These are phyloP conservation scores for Gambusia affinis DNA, from an alignment of 2,113 vertebrate genomes.

Conservation along the genomic window DNA sequence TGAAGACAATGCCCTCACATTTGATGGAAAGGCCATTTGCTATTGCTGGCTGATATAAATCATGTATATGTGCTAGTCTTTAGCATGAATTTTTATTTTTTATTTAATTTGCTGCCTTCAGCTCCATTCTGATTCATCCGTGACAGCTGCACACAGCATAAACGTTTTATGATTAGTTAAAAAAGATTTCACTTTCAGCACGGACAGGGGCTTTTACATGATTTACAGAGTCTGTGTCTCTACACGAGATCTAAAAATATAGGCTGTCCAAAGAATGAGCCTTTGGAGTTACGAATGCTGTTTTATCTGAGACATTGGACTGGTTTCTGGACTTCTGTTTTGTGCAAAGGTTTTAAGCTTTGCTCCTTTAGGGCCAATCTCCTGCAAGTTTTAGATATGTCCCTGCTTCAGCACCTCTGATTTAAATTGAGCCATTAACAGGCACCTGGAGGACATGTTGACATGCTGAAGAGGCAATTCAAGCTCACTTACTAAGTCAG, in stretches of 20 bases:
- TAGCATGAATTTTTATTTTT: conserved; percentile 60
- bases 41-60: conserved; percentile 62
- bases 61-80: conserved; percentile 64
- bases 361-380: not conserved
- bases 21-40: conserved; percentile 67
- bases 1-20: conserved; percentile 76
- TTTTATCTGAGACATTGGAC: too few species aligned
- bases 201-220: not conserved
- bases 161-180: conserved; percentile 17
- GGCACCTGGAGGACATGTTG: not conserved
- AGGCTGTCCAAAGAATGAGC: not conserved
- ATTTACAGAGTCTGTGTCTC: conserved; percentile 5
- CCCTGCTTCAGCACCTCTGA: not conserved
- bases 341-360: not conserved
- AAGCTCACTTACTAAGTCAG: not conserved
- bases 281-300: not conserved
- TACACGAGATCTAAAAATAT: not conserved
- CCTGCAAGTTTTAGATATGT: not conserved
- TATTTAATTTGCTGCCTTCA: conserved; percentile 28
- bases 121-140: conserved; percentile 39
- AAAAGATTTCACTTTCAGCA: conserved; percentile 6
- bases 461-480: not conserved
- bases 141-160: conserved; percentile 36
- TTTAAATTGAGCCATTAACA: not conserved
- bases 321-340: not conserved